These are phyloP conservation scores for Helarctos malayanus DNA, from an alignment of 2,797 vertebrate genomes.

Conservation along the genomic window DNA sequence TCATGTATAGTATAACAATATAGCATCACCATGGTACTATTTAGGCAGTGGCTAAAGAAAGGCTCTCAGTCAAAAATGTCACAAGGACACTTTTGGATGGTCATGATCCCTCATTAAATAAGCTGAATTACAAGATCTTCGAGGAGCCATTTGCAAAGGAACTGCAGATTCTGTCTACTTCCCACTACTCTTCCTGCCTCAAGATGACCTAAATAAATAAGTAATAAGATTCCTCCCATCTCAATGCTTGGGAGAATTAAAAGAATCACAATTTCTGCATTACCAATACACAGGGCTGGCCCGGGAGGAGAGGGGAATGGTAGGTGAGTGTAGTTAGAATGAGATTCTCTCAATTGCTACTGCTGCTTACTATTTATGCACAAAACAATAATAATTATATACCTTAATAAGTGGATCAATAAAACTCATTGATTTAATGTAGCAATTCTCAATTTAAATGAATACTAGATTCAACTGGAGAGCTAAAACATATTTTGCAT, in stretches of 20 bases:
- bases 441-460: background rate
- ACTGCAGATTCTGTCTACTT: background rate
- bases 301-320: background rate
- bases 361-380: background rate
- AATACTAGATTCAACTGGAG: background rate
- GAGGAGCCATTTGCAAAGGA: background rate
- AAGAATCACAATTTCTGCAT: conserved; percentile 9
- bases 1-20: background rate
- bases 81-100: background rate
- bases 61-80: background rate
- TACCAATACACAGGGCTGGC: background rate
- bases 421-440: background rate
- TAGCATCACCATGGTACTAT: background rate
- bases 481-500: background rate
- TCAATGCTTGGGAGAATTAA: background rate
- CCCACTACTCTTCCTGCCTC: background rate
- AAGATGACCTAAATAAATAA: background rate
- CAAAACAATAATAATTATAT: background rate
- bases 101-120: background rate
- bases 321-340: background rate
- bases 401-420: background rate
- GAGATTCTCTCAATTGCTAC: background rate
- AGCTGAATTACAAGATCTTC: background rate
- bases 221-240: background rate
- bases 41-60: background rate